Conservation (phyloP, 2,113 vertebrate species). For the Ahaetulla prasina region DNA sequence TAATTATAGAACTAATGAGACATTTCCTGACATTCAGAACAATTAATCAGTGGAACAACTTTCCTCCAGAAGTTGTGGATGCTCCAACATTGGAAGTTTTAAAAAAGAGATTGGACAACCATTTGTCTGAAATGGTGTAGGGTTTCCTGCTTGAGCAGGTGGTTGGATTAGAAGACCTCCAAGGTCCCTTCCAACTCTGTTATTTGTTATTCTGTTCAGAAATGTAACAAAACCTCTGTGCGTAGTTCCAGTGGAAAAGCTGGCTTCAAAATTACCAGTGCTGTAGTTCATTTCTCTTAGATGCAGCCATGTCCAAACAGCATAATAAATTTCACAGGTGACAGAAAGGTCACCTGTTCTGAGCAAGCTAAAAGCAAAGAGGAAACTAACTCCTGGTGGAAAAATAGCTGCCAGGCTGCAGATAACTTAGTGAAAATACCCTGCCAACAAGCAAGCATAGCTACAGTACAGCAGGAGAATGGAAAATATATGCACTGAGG, state of each 20-base stretch:
- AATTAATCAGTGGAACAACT: neutral
- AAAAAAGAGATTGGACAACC: neutral
- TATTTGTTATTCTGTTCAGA: neutral
- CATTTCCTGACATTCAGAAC: neutral
- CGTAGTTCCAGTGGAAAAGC: neutral
- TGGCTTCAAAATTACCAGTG: neutral
- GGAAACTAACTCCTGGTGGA: conserved; percentile 43
- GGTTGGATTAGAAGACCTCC: neutral
- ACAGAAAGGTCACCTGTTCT: conserved; percentile 33
- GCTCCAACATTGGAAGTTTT: neutral
- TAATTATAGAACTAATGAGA: neutral
- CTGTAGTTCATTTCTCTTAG: neutral
- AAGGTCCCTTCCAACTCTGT: neutral
- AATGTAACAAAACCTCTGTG: neutral
- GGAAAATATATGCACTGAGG: conserved; percentile 45
- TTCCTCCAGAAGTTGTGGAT: neutral
- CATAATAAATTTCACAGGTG: conserved; percentile 23
- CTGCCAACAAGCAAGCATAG: conserved; percentile 48
- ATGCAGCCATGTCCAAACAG: neutral
- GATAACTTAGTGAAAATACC: conserved; percentile 61
- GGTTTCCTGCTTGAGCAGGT: neutral
- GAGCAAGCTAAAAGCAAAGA: conserved; percentile 12
- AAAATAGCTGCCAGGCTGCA: conserved; percentile 53
- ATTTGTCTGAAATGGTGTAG: neutral
- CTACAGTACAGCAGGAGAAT: conserved; percentile 28